Evolutionary conservation across 2,888 invertebrate species (phyloP).

Genomic region (Dexiosoma caninum): DNA sequence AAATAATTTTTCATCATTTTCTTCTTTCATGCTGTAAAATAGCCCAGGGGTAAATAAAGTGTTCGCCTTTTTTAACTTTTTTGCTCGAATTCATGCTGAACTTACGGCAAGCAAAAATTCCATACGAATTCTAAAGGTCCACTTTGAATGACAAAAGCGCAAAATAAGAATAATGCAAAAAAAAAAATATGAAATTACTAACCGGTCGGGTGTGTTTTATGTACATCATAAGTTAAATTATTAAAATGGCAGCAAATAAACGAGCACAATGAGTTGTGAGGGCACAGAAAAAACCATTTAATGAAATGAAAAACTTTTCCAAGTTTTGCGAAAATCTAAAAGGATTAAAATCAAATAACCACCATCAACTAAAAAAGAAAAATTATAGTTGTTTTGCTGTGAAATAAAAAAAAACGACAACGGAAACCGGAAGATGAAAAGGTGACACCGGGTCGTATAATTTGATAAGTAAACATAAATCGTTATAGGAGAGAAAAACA

Average conservation of each 20-base stretch:
- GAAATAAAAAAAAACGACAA: constrained; percentile 51
- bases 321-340: constrained; percentile 39
- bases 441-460: constrained; percentile 70
- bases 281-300: constrained; percentile 13
- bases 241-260: constrained; percentile 36
- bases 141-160: constrained; percentile 42
- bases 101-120: constrained; percentile 28
- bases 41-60: constrained; percentile 48
- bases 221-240: constrained; percentile 56
- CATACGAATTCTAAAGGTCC: constrained; percentile 39
- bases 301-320: constrained; percentile 36
- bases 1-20: constrained; percentile 40
- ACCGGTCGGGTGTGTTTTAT: constrained; percentile 42
- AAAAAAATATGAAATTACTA: constrained; percentile 41
- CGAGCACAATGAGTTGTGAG: background rate
- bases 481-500: background rate
- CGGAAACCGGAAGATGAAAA: constrained; percentile 67
- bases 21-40: constrained; percentile 15
- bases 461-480: constrained; percentile 59
- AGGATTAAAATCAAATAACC: constrained; percentile 49
- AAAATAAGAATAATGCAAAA: constrained; percentile 9
- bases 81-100: constrained; percentile 11
- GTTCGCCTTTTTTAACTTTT: constrained; percentile 10
- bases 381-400: background rate
- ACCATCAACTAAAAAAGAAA: constrained; percentile 32